Base-by-base conservation (phyloP, 92 coral and sea anemone genomes). In the Umimayanthus chanpuru region DNA sequence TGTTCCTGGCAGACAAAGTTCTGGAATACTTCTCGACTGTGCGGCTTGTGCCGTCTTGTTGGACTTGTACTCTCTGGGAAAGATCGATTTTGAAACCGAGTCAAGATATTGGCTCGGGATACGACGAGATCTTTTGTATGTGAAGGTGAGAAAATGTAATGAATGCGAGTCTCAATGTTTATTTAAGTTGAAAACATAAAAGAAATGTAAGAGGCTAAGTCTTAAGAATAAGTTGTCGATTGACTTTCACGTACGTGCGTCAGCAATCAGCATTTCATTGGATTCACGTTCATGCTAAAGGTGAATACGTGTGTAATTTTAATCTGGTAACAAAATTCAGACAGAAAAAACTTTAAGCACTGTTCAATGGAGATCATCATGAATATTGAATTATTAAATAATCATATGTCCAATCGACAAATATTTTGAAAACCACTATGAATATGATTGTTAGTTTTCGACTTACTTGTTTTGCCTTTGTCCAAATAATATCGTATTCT, bases 11-110 rank as follows among this genome's bases (percentile, higher is more conserved):
- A 85, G 95, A 49, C 88, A 80, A 32, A 55, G 90, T 0, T 91
- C 91, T 32, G 93, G 93, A 26, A 81, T 87, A 2, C 88, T 89
- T 0, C 93, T 85, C 12, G 89, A 86, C 3, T 90, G 90, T 2
- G 89, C 93, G 5, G 89, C 91, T 6, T 94, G 91, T 5, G 92
- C 95, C 36, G 94, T 88, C 11, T 76, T 94, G 7, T 56, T 93
- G 12, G 97, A 94, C 53, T 64, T 94, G 90, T 81, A 55, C 39
- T 90, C 81, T 3, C 83, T 90, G 38, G 93, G 92, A 66, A 91
- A 85, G 81, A 39, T 94, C 73, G 92, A 90, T 38, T 87, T 91
- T 85, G 88, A 88, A 79, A 83, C 81, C 11, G 92, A 93, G 72
- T 84, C 90, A 23, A 92, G 92, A 82, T 89, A 90, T 40, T 91